Percentiles rank a stretch among this genome's conserved stretches.
phyloP scores from a whole-genome alignment of 2,888 invertebrate species.

The Drosophila paramelanica region DNA sequence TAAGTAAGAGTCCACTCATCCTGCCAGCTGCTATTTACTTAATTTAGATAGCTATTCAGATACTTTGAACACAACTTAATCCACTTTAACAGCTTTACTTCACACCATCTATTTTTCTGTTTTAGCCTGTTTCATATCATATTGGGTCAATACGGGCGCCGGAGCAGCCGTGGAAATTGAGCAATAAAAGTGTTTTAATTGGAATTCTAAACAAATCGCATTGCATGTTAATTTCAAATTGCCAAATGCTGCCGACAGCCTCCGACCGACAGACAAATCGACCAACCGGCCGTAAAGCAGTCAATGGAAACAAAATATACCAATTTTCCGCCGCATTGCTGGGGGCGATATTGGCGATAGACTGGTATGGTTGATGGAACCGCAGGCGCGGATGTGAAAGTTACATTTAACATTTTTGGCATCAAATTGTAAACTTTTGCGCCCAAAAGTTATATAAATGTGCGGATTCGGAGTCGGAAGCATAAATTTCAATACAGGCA shows the following conservation, averaged over 20 bases:
- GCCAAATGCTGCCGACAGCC: slow-evolving; percentile 47
- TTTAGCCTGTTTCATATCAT: background rate
- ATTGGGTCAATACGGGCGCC: background rate
- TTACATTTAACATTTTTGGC: slow-evolving; percentile 56
- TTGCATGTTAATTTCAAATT: slow-evolving; percentile 74
- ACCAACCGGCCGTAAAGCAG: slow-evolving; percentile 26
- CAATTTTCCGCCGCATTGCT: slow-evolving; percentile 74
- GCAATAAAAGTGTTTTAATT: slow-evolving; percentile 66
- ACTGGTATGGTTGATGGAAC: slow-evolving; percentile 16
- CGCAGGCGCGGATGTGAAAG: slow-evolving; percentile 55
- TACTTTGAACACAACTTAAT: slow-evolving; percentile 3
- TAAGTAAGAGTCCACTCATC: background rate
- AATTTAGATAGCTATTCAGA: no score
- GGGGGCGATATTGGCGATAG: slow-evolving; percentile 37
- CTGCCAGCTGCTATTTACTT: background rate
- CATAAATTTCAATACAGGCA: slow-evolving; percentile 76
- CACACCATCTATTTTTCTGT: background rate
- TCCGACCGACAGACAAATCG: background rate
- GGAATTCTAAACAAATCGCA: slow-evolving; percentile 69
- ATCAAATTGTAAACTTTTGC: slow-evolving; percentile 61
- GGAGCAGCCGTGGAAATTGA: slow-evolving; percentile 34
- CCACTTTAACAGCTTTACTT: background rate
- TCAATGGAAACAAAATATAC: slow-evolving; percentile 76
- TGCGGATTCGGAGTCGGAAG: slow-evolving; percentile 62
- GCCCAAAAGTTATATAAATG: slow-evolving; percentile 64